Evolutionary conservation across 2,888 invertebrate species (phyloP).

Genomic region (Ectropis crepuscularia): DNA sequence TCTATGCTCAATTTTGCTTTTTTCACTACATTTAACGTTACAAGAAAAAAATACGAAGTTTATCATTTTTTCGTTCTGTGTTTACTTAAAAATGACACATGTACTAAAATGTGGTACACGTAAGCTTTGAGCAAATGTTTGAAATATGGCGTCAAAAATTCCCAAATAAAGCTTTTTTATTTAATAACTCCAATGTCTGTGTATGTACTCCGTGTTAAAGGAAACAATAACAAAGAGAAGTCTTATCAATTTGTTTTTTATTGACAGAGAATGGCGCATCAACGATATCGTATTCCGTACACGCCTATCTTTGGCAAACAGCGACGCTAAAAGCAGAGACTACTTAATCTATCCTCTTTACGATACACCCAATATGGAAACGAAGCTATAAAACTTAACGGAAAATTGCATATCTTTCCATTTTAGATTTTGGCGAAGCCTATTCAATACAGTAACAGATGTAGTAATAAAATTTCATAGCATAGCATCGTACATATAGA

Average conservation of each 20-base stretch:
- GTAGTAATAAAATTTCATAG: conserved; percentile 5
- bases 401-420: conserved; percentile 13
- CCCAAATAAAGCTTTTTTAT: background rate
- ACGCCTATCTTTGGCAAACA: conserved; percentile 21
- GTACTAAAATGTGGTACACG: too few species aligned
- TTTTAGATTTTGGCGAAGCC: conserved; percentile 8
- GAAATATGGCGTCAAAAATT: too few species aligned
- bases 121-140: too few species aligned
- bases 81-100: background rate
- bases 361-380: conserved; percentile 18
- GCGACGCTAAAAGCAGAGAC: conserved; percentile 13
- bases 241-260: conserved; percentile 18
- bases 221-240: conserved; percentile 2
- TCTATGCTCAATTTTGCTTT: too few species aligned
- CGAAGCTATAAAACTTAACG: conserved; percentile 21
- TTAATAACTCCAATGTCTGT: background rate
- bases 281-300: conserved; percentile 18
- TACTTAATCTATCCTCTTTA: conserved; percentile 16
- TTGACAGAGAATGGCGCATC: conserved; percentile 19
- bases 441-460: conserved; percentile 6
- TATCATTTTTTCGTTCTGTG: too few species aligned
- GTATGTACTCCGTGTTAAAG: background rate
- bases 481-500: background rate
- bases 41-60: too few species aligned
- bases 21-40: too few species aligned